Evolutionary conservation across 2,888 invertebrate species (phyloP).

Genomic region (Leptogaster cylindrica): DNA sequence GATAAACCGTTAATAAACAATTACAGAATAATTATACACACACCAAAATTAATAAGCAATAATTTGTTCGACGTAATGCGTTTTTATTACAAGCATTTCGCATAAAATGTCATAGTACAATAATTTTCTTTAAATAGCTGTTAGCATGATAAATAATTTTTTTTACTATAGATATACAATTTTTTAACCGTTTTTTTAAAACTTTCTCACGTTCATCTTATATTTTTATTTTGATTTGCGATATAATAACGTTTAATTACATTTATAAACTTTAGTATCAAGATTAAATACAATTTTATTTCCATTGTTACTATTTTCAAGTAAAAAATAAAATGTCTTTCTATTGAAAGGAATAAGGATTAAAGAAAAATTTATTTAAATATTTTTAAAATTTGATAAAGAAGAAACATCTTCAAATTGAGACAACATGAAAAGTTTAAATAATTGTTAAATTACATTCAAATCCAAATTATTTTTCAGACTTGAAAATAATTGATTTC

Average conservation of each 20-base stretch:
- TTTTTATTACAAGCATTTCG: conserved; percentile 47
- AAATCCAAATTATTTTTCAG: background rate
- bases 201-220: conserved; percentile 24
- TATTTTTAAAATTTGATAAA: background rate
- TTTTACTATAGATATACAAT: conserved; percentile 43
- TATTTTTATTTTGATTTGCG: conserved; percentile 42
- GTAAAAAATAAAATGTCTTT: conserved; percentile 4
- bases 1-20: too few species aligned
- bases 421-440: conserved; percentile 30
- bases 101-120: conserved; percentile 46
- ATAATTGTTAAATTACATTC: background rate
- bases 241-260: conserved; percentile 24
- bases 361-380: conserved; percentile 8
- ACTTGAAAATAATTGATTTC: background rate
- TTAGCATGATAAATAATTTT: conserved; percentile 46
- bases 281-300: conserved; percentile 22
- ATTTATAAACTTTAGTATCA: conserved; percentile 18
- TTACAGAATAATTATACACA: too few species aligned
- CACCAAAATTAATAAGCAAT: background rate
- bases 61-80: conserved; percentile 41
- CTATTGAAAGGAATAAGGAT: conserved; percentile 5
- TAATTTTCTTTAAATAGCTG: conserved; percentile 41
- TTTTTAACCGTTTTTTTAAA: conserved; percentile 39
- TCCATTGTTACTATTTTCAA: conserved; percentile 8
- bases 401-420: conserved; percentile 4